Evolutionary conservation across 2,797 vertebrate species (phyloP).

Genomic region (Crenuchus spilurus): DNA sequence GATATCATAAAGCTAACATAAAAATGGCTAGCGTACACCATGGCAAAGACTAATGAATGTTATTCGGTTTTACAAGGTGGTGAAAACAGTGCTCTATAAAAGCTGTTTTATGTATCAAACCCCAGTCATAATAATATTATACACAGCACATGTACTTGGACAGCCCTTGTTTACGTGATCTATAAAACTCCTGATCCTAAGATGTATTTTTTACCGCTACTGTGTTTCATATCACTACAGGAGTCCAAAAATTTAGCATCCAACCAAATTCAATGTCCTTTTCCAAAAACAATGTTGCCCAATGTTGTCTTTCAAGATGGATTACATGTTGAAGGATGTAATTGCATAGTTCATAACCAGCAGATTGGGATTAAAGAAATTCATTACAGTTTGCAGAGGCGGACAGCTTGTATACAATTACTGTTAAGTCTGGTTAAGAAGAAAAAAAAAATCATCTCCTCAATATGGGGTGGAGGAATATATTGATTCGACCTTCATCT

Average conservation of each 20-base stretch:
- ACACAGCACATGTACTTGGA: not conserved
- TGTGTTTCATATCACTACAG: not conserved
- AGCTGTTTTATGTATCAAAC: not conserved
- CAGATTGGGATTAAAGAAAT: slow-evolving; percentile 82
- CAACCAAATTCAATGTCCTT: slow-evolving; percentile 38
- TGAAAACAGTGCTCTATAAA: not conserved
- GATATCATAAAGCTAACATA: not conserved
- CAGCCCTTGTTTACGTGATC: not conserved
- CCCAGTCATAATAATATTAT: not conserved
- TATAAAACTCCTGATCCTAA: slow-evolving; percentile 6
- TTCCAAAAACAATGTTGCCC: slow-evolving; percentile 66
- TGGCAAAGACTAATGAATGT: not conserved
- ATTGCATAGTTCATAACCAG: slow-evolving; percentile 80
- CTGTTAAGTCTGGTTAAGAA: slow-evolving; percentile 68
- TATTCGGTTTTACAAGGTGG: not conserved
- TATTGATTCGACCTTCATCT: slow-evolving; percentile 64
- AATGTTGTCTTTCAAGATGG: slow-evolving; percentile 71
- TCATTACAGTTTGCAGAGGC: slow-evolving; percentile 78
- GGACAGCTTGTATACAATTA: slow-evolving; percentile 81
- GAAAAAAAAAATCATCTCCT: slow-evolving; percentile 72
- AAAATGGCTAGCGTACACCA: not conserved
- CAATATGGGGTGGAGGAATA: slow-evolving; percentile 62
- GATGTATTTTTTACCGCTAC: not conserved
- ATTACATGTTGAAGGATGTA: slow-evolving; percentile 79
- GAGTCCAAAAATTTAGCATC: not conserved